Evolutionary conservation across 1,140 invertebrate species (phyloP).

Genomic region (Drosophila bipectinata): DNA sequence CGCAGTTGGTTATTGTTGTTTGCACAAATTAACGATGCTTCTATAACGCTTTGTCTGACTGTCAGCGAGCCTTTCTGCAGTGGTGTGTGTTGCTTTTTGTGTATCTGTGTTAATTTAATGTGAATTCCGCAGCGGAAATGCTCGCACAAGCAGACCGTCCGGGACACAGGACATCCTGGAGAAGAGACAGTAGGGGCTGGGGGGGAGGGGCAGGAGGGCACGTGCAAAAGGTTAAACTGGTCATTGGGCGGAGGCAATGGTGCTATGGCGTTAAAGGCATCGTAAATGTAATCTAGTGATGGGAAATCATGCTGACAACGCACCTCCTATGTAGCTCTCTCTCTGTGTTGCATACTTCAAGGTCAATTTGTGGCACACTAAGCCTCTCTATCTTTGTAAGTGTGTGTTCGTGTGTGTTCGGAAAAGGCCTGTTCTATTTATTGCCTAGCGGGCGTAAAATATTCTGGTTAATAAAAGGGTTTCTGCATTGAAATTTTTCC

Average conservation of each 20-base stretch:
- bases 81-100: conserved; percentile 7
- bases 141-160: conserved; percentile 45
- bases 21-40: conserved; percentile 80
- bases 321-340: conserved; percentile 8
- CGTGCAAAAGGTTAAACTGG: conserved; percentile 75
- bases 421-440: conserved; percentile 34
- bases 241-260: conserved; percentile 56
- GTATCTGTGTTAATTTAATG: conserved; percentile 75
- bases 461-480: conserved; percentile 7
- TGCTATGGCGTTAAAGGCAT: conserved; percentile 57
- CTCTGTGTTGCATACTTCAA: conserved; percentile 76
- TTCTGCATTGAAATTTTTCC: conserved; percentile 20
- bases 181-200: neutral
- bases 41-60: conserved; percentile 46
- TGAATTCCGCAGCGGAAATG: conserved; percentile 77
- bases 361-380: conserved; percentile 51
- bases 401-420: neutral
- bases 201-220: conserved; percentile 25
- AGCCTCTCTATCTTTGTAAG: neutral
- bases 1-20: conserved; percentile 58
- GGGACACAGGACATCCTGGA: conserved; percentile 15
- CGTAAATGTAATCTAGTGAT: conserved; percentile 59
- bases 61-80: conserved; percentile 6
- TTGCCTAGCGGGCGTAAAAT: conserved; percentile 26
- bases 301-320: conserved; percentile 64